Base-by-base conservation (phyloP, 1,140 invertebrate species). In the Conopomorpha cramerella region DNA sequence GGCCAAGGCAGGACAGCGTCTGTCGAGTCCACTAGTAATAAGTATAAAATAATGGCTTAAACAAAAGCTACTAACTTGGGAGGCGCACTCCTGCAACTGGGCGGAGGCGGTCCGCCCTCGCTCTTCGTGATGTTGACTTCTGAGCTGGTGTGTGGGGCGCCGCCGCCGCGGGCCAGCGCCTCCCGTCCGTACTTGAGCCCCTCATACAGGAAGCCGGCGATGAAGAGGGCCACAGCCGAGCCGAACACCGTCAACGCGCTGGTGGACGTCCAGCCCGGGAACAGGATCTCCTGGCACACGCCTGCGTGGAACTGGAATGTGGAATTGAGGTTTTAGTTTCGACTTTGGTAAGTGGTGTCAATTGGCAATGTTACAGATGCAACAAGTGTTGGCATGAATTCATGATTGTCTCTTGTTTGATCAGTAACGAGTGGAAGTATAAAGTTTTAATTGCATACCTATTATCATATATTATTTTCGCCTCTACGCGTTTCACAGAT, bases 141-240 rank as follows among this genome's bases (percentile, higher is more conserved):
- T 79, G 53, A 87, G 77, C 46, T 85, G 59, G 16, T 88, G 79
- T 42, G 86, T 82, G 55, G 85, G 78, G 37, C 84, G 46, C 31
- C 87, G 49, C 89, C 88, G 0, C 86, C 84, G 53, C 84, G 86
- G 60, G 90, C 90, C 2, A 91, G 66, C 51, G 86, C 87, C 63
- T 92, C 89, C n/a, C 90, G 82, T 58, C 89, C 93, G 77, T 92
- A 93, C 76, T 96, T 96, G 0, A 96, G 81, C 0, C 91, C 92
- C 76, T 96, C 94, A 61, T 96, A 96, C 11, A 95, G 77, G 7
- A 91, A 80, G 0, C 88, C 91, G 64, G 95, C 84, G 26, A 95
- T 79, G 55, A 95, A 89, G 25, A 96, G 90, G 16, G 86, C 91
- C 28, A 95, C 81, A 66, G 92, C 88, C 0, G 93, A 93, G 0